A percentile compares a stretch with the other conserved stretches of the same genome.
phyloP scores from a whole-genome alignment of 2,888 invertebrate species.

The Ischnus inquisitorius region DNA sequence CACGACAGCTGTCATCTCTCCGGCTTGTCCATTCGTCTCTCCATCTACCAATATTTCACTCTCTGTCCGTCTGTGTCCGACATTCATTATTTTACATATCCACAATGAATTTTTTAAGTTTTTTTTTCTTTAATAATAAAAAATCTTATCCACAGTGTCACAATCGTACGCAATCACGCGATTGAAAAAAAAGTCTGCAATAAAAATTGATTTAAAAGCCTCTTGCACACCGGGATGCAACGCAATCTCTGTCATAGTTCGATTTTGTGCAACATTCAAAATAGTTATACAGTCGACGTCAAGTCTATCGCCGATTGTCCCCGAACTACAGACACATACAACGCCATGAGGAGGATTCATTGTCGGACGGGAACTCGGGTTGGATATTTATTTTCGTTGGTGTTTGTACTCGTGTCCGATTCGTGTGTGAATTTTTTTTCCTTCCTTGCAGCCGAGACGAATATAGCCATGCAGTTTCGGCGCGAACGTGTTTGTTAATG shows the following conservation, averaged over 20 bases:
- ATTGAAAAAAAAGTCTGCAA: neutral
- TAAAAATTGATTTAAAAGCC: neutral
- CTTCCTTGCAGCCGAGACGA: constrained; percentile 4
- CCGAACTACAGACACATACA: neutral
- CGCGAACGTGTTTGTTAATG: neutral
- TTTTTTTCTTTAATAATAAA: neutral
- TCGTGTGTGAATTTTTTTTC: neutral
- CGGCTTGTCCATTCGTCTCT: constrained; percentile 21
- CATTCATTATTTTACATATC: constrained; percentile 23
- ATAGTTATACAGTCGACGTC: constrained; percentile 17
- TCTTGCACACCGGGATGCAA: constrained; percentile 1
- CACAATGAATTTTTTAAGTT: neutral
- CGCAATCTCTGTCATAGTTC: neutral
- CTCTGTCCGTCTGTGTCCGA: constrained; percentile 79
- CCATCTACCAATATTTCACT: constrained; percentile 50
- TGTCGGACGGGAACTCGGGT: constrained; percentile 18
- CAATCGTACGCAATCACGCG: constrained; percentile 20
- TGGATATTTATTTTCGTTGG: constrained; percentile 43
- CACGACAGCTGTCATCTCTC: constrained; percentile 15
- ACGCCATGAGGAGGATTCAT: constrained; percentile 6
- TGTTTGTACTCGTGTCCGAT: constrained; percentile 17
- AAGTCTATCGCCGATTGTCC: constrained; percentile 17
- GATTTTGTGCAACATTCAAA: constrained; percentile 25
- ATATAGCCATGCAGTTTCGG: constrained; percentile 23
- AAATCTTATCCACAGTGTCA: constrained; percentile 13